These are phyloP conservation scores for Datnioides undecimradiatus DNA, from an alignment of 2,113 vertebrate genomes.

Conservation along the genomic window DNA sequence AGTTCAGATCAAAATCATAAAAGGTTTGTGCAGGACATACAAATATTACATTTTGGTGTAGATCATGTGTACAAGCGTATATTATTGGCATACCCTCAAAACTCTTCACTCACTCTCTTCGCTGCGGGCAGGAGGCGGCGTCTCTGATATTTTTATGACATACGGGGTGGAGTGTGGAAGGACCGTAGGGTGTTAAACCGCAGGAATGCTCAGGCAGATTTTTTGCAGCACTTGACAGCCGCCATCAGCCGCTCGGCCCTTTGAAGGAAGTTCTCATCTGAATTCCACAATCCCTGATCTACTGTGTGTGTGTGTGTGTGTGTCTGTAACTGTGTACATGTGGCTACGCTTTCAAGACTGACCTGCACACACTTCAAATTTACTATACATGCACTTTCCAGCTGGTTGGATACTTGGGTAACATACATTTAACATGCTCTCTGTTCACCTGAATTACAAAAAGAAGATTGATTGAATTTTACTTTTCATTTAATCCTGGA, in stretches of 20 bases:
- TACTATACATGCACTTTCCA: neutral
- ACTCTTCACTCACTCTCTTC: slow-evolving; percentile 1
- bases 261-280: slow-evolving; percentile 46
- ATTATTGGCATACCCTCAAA: neutral
- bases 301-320: slow-evolving; percentile 2
- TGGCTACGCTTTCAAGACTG: neutral
- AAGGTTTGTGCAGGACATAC: neutral
- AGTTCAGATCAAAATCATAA: neutral
- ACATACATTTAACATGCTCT: neutral
- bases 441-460: too few relatives aligned
- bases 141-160: slow-evolving; percentile 58
- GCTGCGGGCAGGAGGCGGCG: neutral
- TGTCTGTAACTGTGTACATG: neutral
- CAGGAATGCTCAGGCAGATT: slow-evolving; percentile 72
- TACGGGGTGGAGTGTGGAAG: slow-evolving; percentile 22
- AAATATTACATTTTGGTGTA: neutral
- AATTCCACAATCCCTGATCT: neutral
- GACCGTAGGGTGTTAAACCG: slow-evolving; percentile 63
- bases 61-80: neutral
- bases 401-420: neutral
- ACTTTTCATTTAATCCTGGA: neutral
- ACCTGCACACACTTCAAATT: neutral
- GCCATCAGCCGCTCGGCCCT: slow-evolving; percentile 20
- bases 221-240: slow-evolving; percentile 38
- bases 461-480: neutral